Conservation (phyloP, 2,888 invertebrate genomes). For the Ecdyonurus torrentis region DNA sequence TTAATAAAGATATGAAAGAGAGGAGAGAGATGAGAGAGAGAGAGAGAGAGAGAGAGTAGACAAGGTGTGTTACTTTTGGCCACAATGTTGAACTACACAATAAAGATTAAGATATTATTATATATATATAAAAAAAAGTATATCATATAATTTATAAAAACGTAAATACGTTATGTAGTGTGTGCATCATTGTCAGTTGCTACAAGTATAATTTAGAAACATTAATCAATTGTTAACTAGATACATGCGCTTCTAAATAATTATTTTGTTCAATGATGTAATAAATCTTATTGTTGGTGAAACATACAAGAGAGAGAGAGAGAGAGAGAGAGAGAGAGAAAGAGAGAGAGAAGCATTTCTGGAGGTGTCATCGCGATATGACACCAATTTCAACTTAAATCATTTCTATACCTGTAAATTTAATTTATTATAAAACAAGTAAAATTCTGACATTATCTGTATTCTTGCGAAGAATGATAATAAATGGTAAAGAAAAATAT, state of each 20-base stretch:
- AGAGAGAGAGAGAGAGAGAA: too few relatives aligned
- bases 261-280: background rate
- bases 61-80: background rate
- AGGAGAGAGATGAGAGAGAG: background rate
- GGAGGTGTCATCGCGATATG: background rate
- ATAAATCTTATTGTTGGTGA: background rate
- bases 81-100: background rate
- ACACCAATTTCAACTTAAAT: background rate
- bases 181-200: background rate
- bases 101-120: background rate
- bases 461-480: too few relatives aligned
- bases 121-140: background rate
- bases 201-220: background rate
- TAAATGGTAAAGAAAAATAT: too few relatives aligned
- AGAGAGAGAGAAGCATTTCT: background rate
- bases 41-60: background rate
- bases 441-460: too few relatives aligned
- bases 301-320: too few relatives aligned
- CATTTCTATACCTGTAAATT: too few relatives aligned
- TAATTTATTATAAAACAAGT: too few relatives aligned
- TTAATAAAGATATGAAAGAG: background rate
- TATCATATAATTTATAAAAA: background rate
- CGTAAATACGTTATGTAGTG: too few relatives aligned
- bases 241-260: background rate
- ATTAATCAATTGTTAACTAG: background rate